Base-by-base conservation (phyloP, 2,888 invertebrate species). In the Taphrorychus bicolor region DNA sequence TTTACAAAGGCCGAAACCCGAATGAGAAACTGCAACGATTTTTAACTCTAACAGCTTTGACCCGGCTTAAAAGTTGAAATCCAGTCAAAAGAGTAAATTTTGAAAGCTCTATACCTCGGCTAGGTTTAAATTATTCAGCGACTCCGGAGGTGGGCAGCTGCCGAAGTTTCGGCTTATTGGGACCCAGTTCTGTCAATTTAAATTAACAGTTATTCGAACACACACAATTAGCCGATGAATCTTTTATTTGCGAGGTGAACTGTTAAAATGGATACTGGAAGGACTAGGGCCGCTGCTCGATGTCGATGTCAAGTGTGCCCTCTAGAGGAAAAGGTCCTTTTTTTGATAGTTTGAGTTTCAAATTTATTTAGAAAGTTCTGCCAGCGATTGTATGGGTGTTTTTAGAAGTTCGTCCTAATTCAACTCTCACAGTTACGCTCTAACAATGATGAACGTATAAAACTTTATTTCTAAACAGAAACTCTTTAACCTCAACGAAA, bases 171-270 rank as follows among this genome's bases (percentile, higher is more conserved):
- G 19, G 16, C 16, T 48, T 16, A 48, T 18, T 16, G 17, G 48
- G 1, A 48, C 48, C 48, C 19, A 48, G 19, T 48, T 48, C 9
- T 48, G 16, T 18, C 48, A 17, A 9, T 48, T 18, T 18, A 48
- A 48, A 48, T 48, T 32, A 19, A 17, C 48, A 19, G 48, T 14
- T 48, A 48, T 48, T 48, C 48, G 48, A 5, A 48, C n/a, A 48
- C 48, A 32, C 19, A 48, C 19, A 48, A 48, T 48, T 48, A 48
- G 48, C 7, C 16, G 9, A 48, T 48, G 19, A 4, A 48, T 18
- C 14, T 16, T 48, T 48, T 14, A 48, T 48, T 9, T 16, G 11
- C 11, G 7, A 32, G 11, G 32, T 32, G 32, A 32, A n/a, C n/a
- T n/a, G n/a, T n/a, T n/a, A n/a, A n/a, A n/a, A n/a, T n/a, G n/a